Base-by-base conservation (phyloP, 2,888 invertebrate species). In the Timandra comae region DNA sequence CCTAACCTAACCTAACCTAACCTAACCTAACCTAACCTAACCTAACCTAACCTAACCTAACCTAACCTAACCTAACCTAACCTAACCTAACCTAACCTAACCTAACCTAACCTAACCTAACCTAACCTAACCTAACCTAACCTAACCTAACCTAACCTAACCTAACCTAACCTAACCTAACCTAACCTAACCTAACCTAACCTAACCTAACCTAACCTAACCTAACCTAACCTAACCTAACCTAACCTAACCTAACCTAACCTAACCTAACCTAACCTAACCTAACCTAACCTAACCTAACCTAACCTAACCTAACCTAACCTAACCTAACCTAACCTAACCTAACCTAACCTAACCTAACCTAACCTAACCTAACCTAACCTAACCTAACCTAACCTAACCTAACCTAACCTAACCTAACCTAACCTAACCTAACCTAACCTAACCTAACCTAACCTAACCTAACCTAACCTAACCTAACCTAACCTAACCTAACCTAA, bases 11-110 rank as follows among this genome's bases (percentile, higher is more conserved):
- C 26, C 26, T 26, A 26, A 26, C 26, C 26, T 26, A 26, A 26
- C 26, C 26, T 26, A 26, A 26, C 26, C 26, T 26, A 26, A 26
- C 26, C 26, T 21, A 29, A 29, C 29, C 29, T 29, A 29, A 29
- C 29, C 29, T 29, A 29, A 26, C 26, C 44, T 41, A 39, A 39
- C 43, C 39, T 36, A 39, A 39, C 39, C 36, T 36, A 37, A 39
- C 36, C 38, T 26, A 26, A 26, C 43, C 38, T 35, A 42, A 38
- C 27, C 33, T 21, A 27, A 27, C 33, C 33, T 27, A 33, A 33
- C 38, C 42, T 35, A 38, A 42, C 42, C 42, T 33, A 38, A 38
- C 38, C 38, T 33, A 38, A 38, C 38, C 38, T 33, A 38, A 38
- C 38, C 38, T 33, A 38, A 38, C 38, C 38, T 34, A 38, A 38